Evolutionary conservation across 2,113 vertebrate species (phyloP).

Genomic region (Diadophis punctatus): DNA sequence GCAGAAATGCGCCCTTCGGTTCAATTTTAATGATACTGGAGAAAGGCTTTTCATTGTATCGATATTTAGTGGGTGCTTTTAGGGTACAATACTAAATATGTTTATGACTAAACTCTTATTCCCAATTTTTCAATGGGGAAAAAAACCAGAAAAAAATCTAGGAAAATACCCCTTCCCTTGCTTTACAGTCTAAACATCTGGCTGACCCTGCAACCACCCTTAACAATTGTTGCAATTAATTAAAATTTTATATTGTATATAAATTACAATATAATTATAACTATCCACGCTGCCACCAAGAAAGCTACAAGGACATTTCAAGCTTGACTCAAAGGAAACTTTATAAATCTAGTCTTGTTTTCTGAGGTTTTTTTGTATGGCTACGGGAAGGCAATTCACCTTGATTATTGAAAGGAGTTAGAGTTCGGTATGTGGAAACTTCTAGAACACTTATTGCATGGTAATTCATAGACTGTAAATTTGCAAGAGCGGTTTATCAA

Average conservation of each 20-base stretch:
- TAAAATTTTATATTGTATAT: not conserved
- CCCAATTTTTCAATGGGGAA: not conserved
- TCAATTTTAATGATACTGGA: not conserved
- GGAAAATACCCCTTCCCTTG: not conserved
- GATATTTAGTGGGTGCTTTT: not conserved
- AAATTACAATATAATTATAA: not conserved
- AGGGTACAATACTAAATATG: not conserved
- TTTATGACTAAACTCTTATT: not conserved
- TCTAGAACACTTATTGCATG: not conserved
- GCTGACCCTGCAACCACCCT: not conserved
- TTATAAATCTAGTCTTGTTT: not conserved
- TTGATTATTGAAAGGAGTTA: not conserved
- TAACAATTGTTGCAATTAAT: not conserved
- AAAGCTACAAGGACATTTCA: not conserved
- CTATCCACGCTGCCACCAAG: not conserved
- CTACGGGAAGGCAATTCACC: not conserved
- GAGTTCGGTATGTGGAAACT: not conserved
- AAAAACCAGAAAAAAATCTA: not conserved
- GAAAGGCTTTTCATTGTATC: not conserved
- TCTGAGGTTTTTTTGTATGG: not conserved
- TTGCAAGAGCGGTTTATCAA: not conserved
- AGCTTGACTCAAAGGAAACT: not conserved
- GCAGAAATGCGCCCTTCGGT: not conserved
- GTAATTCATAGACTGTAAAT: not conserved
- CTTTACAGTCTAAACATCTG: not conserved